Evolutionary conservation across 1,140 invertebrate species (phyloP), one percentile per base, ranked within the genome.

Genomic region (Diprion similis): DNA sequence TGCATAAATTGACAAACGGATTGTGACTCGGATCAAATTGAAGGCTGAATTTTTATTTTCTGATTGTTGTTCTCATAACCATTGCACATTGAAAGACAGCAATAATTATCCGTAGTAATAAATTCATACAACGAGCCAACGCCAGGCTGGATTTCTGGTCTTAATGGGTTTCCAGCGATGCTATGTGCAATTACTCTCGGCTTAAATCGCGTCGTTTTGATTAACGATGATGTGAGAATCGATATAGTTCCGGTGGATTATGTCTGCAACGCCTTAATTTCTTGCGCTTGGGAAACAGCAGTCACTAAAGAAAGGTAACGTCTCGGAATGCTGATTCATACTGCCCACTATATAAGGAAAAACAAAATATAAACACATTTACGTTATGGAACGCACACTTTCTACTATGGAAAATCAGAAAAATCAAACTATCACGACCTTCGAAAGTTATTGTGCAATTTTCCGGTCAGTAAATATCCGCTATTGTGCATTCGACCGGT

Each of bases 141-240:
- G 18, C 81, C 83, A 19, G 91, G 92, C 10, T 94, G 93, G 93
- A 92, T 93, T 18, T 93, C 94, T 78, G 93, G 92, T 82, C 86
- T 92, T 72, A 92, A 93, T 82, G 93, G 93, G 13, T 91, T 92
- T 4, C 90, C 91, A 79, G 92, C 88, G 15, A 68, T 89, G 0
- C 73, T 88, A 4, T 82, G 85, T 2, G 88, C 81, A 11, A 79
- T 83, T 72, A 90, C 90, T 24, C 90, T 91, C 82, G 92, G 92
- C 17, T 82, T 92, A 15, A 80, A 93, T 19, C 86, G 91, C 18
- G 89, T 89, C 1, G 89, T 92, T 86, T 81, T 89, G 45, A 87
- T 89, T 70, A 83, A 88, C 70, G 71, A 71, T 17, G 78, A 85
- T 24, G 86, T 85, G 17, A 84, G 82, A 64, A 89, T 90, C n/a